A percentile compares a stretch with the other conserved stretches of the same genome.
Evolutionary conservation across 92 coral and sea anemone species (phyloP).

Genomic region (Diadumene lineata): DNA sequence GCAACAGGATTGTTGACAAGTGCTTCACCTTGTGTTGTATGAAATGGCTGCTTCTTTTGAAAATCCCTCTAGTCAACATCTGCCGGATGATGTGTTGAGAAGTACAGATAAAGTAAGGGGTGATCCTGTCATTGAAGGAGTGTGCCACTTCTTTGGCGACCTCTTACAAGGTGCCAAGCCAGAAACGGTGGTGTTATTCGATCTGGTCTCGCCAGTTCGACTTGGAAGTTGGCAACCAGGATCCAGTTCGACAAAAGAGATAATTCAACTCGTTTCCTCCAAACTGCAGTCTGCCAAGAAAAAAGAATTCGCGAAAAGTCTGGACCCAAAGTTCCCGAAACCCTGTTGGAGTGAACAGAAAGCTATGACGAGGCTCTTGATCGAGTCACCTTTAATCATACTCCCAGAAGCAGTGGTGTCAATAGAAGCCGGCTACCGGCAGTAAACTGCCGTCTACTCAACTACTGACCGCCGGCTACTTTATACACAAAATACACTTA

Average conservation of each 20-base stretch:
- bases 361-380: neutral
- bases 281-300: neutral
- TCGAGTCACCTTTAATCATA: too few relatives aligned
- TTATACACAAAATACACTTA: too few relatives aligned
- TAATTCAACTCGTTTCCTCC: slow-evolving; percentile 8
- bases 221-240: slow-evolving; percentile 32
- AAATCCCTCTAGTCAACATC: slow-evolving; percentile 12
- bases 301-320: slow-evolving; percentile 7
- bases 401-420: too few relatives aligned
- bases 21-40: too few relatives aligned
- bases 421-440: too few relatives aligned
- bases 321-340: slow-evolving; percentile 5
- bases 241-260: neutral
- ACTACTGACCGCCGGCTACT: too few relatives aligned
- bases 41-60: too few relatives aligned
- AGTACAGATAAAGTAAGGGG: slow-evolving; percentile 13
- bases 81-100: too few relatives aligned
- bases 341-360: slow-evolving; percentile 8
- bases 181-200: neutral
- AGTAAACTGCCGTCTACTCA: too few relatives aligned
- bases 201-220: neutral
- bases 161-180: slow-evolving; percentile 6
- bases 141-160: slow-evolving; percentile 27
- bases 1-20: too few relatives aligned
- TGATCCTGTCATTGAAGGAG: slow-evolving; percentile 33